phyloP scores from a whole-genome alignment of 2,797 vertebrate genomes.

The Peromyscus aztecus region DNA sequence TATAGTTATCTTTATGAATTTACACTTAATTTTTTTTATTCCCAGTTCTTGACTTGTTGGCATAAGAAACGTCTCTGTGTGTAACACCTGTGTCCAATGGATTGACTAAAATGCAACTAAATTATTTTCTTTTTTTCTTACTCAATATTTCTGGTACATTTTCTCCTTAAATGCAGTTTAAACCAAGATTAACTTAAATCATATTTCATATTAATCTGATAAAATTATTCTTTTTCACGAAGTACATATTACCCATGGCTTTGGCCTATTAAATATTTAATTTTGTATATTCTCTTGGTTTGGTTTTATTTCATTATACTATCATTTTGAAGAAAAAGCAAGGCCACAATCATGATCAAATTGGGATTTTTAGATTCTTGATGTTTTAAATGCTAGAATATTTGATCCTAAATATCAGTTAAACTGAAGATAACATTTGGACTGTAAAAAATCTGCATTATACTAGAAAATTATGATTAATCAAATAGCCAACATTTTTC shows the following conservation, averaged over 20 bases:
- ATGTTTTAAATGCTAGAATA: conserved; percentile 32
- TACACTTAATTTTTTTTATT: conserved; percentile 83
- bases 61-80: conserved; percentile 71
- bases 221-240: conserved; percentile 25
- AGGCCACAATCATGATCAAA: neutral
- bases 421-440: neutral
- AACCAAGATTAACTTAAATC: conserved; percentile 44
- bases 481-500: neutral
- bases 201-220: neutral
- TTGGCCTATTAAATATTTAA: conserved; percentile 1
- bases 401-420: neutral
- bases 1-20: conserved; percentile 87
- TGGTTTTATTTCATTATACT: conserved; percentile 57
- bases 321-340: conserved; percentile 62
- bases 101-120: conserved; percentile 84
- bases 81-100: conserved; percentile 87
- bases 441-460: neutral
- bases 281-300: neutral
- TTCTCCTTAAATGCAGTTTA: conserved; percentile 46
- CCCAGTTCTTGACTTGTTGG: conserved; percentile 80
- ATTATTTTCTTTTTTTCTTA: conserved; percentile 78
- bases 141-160: conserved; percentile 59
- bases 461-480: neutral
- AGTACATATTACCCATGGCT: neutral
- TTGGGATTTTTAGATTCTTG: neutral